A percentile compares a stretch with the other conserved stretches of the same genome.
These are phyloP conservation scores for Phrynosoma platyrhinos DNA, from an alignment of 2,113 vertebrate genomes.

Conservation along the genomic window DNA sequence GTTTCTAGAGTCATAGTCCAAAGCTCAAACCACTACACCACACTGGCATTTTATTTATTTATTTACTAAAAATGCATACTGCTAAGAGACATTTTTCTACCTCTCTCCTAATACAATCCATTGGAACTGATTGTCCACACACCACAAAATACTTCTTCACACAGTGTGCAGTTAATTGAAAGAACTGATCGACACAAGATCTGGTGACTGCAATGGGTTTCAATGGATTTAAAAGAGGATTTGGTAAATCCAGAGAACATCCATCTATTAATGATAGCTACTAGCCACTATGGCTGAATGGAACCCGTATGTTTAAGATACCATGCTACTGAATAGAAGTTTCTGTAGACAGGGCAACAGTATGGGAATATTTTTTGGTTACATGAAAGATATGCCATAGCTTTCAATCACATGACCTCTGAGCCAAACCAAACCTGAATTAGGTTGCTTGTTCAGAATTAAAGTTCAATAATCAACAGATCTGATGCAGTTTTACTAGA, in stretches of 20 bases:
- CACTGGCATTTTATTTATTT: no score
- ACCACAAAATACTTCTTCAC: not conserved
- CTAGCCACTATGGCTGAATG: not conserved
- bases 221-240: not conserved
- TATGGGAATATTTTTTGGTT: no score
- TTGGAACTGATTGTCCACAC: not conserved
- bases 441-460: no score
- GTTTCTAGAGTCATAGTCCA: no score
- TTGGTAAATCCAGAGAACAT: not conserved
- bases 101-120: not conserved
- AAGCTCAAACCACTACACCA: no score
- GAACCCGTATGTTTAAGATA: not conserved
- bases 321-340: not conserved
- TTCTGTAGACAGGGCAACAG: no score
- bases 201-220: not conserved
- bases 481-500: no score
- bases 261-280: not conserved
- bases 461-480: no score
- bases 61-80: no score
- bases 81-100: not conserved
- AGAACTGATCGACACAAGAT: not conserved
- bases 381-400: no score
- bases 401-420: no score
- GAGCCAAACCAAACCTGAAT: no score
- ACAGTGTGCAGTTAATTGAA: not conserved